Evolutionary conservation across 2,888 invertebrate genomes (phyloP), one percentile per base, ranked within the genome.

Genomic region (Lacanobia wlatinum): DNA sequence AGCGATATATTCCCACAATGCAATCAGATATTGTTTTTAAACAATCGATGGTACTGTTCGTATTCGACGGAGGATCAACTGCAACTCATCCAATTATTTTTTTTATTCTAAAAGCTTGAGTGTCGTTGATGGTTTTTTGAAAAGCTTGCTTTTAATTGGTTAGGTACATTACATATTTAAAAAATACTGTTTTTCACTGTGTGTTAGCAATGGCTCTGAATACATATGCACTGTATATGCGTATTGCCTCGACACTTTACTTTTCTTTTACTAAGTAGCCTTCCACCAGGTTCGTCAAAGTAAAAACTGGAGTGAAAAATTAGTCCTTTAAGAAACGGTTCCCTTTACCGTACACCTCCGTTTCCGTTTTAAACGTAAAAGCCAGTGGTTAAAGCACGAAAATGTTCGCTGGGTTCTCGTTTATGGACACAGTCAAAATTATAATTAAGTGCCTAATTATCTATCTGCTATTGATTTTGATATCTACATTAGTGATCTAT

Each of bases 1-100:
- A 40, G 7, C 50, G 60, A 76, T 70, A 83, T 86, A 84, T 84
- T 83, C 76, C 82, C 80, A 89, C 88, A 88, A 90, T 87, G 87
- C 90, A 89, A 90, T 89, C 89, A 88, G 85, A 86, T 87, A 89
- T 89, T 90, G 90, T 90, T 90, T 89, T 84, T 84, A 78, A 84
- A 88, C 83, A 86, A 87, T 87, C 83, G 82, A 78, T 82, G 65
- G 71, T 63, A 56, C 55, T 68, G 46, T 55, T 80, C 69, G 52
- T 61, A 48, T 76, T 68, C 58, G 56, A 46, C 4, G 55, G 40
- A 56, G 60, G 28, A 76, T 70, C 58, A 58, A 77, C 53, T 63
- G 58, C 59, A 69, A 46, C 59, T 70, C 79, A 70, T 76, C 69
- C 77, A 82, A 84, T 84, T 85, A 52, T 5, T 65, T 60, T 73